Conservation (phyloP, 1,140 invertebrate genomes). For the Probaryconus sp. region DNA sequence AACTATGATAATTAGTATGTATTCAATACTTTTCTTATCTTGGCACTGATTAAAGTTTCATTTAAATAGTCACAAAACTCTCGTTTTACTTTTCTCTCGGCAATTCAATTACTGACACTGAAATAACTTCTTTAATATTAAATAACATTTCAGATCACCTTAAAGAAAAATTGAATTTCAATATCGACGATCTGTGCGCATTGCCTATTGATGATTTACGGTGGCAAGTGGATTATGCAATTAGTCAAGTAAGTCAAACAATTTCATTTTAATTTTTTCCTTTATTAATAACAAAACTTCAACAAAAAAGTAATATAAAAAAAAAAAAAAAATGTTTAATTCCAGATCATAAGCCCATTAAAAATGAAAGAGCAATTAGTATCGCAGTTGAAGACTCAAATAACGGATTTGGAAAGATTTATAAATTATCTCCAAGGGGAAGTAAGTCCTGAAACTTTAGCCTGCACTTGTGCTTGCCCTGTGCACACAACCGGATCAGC, state of each 20-base stretch:
- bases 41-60: background rate
- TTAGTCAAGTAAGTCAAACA: constrained; percentile 81
- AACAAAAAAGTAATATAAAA: too few species aligned
- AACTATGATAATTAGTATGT: constrained; percentile 87
- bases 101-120: too few species aligned
- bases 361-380: constrained; percentile 98
- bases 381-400: constrained; percentile 96
- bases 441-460: constrained; percentile 75
- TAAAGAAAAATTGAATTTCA: constrained; percentile 86
- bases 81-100: too few species aligned
- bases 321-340: constrained; percentile 62
- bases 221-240: constrained; percentile 86
- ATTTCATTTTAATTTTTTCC: constrained; percentile 10
- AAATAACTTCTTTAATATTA: too few species aligned
- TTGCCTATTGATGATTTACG: constrained; percentile 86
- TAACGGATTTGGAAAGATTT: constrained; percentile 97
- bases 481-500: constrained; percentile 77
- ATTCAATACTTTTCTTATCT: background rate
- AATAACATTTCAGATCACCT: constrained; percentile 85
- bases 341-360: constrained; percentile 93
- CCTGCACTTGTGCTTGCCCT: constrained; percentile 83
- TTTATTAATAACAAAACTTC: too few species aligned
- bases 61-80: too few species aligned
- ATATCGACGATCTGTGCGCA: constrained; percentile 87
- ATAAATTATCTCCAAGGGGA: constrained; percentile 96